Conservation (phyloP, 2,113 vertebrate species). For the Climacteris rufus region DNA sequence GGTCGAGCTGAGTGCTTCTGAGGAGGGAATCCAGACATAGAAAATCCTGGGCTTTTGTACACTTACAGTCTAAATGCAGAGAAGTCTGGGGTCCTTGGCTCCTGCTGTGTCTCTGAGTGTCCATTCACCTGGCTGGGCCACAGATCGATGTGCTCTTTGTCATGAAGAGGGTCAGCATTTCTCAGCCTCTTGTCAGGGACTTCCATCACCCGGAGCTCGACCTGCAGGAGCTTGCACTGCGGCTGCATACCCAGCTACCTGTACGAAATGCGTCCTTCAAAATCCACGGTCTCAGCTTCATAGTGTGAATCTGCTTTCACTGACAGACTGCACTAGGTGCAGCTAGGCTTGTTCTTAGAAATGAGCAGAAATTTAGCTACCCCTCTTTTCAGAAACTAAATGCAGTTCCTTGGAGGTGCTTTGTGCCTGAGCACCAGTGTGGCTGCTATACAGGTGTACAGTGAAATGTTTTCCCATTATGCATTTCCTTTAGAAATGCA, state of each 20-base stretch:
- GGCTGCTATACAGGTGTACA: neutral
- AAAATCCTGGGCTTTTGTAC: neutral
- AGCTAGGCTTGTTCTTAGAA: neutral
- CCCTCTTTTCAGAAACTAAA: neutral
- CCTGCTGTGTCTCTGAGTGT: neutral
- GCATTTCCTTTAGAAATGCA: neutral
- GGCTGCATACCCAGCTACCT: neutral
- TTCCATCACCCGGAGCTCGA: neutral
- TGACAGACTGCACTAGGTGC: neutral
- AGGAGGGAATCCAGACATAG: neutral
- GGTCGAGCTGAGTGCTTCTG: neutral
- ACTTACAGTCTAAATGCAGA: neutral
- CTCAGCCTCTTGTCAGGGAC: neutral
- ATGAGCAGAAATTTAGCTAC: neutral
- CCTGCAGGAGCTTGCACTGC: neutral
- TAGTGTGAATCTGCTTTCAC: neutral
- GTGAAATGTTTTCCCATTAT: neutral
- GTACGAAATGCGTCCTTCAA: neutral
- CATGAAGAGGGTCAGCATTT: neutral
- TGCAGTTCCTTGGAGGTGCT: neutral
- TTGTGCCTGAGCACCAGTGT: neutral
- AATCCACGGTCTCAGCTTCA: neutral
- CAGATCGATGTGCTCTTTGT: neutral
- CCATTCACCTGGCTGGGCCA: neutral
- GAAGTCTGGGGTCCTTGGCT: neutral